These are phyloP conservation scores for Cotesia typhae DNA, from an alignment of 1,140 invertebrate species.

Conservation along the genomic window DNA sequence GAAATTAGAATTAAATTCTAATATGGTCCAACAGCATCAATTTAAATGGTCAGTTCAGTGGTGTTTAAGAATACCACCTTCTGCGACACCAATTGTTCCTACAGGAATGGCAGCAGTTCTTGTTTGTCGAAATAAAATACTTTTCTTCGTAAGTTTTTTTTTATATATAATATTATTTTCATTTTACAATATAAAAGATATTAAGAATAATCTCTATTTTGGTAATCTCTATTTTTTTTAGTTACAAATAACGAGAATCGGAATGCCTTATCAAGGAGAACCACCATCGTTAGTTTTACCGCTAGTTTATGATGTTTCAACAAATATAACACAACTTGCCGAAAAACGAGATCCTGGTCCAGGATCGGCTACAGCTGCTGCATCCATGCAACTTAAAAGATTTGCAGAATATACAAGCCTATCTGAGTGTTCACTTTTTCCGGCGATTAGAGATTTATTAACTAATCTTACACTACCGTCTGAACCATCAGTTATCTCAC, in stretches of 20 bases:
- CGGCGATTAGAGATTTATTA: conserved; percentile 85
- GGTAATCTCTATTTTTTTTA: conserved; percentile 61
- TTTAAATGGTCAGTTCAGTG: conserved; percentile 88
- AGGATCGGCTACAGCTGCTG: conserved; percentile 71
- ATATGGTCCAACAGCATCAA: conserved; percentile 72
- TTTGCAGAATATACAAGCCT: conserved; percentile 75
- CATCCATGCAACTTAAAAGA: conserved; percentile 74
- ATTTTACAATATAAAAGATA: conserved; percentile 1
- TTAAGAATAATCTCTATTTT: not conserved
- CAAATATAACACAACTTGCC: conserved; percentile 86
- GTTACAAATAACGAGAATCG: conserved; percentile 85
- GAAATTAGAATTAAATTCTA: conserved; percentile 79
- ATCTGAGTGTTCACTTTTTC: conserved; percentile 86
- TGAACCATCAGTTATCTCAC: conserved; percentile 69
- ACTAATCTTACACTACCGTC: conserved; percentile 80
- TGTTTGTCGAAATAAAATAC: conserved; percentile 83
- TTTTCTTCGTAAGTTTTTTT: conserved; percentile 82
- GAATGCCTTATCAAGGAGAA: conserved; percentile 72
- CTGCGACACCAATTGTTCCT: conserved; percentile 83
- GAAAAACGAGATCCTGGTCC: conserved; percentile 77
- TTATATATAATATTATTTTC: no score
- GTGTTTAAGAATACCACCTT: conserved; percentile 89
- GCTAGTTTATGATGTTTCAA: conserved; percentile 86
- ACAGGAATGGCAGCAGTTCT: conserved; percentile 85
- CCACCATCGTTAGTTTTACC: conserved; percentile 85